Conservation (phyloP, 2,888 invertebrate species). For the Tenodera sinensis region DNA sequence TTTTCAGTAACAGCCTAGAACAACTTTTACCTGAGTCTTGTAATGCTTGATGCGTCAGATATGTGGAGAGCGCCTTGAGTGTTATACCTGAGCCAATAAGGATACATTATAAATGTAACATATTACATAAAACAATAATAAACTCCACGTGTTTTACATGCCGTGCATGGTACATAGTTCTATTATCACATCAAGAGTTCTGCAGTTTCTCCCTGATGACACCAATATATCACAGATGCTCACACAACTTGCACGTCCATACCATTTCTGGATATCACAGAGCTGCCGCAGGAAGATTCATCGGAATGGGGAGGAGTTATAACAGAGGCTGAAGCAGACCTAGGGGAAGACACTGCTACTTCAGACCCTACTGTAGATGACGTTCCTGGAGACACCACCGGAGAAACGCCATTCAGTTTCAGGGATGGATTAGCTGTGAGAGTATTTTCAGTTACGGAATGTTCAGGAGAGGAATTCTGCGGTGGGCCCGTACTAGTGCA, state of each 20-base stretch:
- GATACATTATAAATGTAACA: neutral
- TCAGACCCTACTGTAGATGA: neutral
- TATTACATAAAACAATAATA: neutral
- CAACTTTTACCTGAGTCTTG: neutral
- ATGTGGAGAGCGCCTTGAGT: neutral
- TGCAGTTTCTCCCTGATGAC: neutral
- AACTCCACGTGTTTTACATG: neutral
- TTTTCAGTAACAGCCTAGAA: neutral
- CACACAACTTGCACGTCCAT: neutral
- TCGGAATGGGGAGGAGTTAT: constrained; percentile 2
- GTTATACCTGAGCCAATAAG: neutral
- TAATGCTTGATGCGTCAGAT: neutral
- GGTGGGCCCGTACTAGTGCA: constrained; percentile 46
- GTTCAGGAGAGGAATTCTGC: neutral
- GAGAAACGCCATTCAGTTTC: neutral
- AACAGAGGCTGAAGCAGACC: neutral
- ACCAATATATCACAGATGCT: neutral
- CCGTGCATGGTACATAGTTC: neutral
- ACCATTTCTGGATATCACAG: neutral
- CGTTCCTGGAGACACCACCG: neutral
- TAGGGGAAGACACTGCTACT: neutral
- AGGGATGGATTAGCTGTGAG: neutral
- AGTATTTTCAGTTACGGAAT: neutral
- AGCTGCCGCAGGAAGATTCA: neutral
- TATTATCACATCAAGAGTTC: neutral